phyloP scores from a whole-genome alignment of 2,113 vertebrate genomes.

The Isichthys henryi region DNA sequence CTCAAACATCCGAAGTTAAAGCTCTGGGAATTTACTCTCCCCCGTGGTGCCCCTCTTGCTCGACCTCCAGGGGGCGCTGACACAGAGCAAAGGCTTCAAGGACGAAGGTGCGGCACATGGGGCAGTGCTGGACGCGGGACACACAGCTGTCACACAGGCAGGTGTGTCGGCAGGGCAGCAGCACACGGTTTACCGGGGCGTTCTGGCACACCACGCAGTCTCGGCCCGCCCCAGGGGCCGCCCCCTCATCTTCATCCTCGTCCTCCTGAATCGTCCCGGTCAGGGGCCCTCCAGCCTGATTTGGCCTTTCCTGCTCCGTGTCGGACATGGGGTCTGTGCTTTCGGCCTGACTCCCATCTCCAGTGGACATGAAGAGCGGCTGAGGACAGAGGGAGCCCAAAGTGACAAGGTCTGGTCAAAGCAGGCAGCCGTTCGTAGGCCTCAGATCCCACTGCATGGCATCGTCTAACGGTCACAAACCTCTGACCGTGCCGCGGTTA shows the following conservation, averaged over 20 bases:
- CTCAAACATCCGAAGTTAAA: not conserved
- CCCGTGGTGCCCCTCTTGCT: not conserved
- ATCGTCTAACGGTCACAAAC: not conserved
- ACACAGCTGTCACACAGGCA: slow-evolving; percentile 82
- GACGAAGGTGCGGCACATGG: slow-evolving; percentile 86
- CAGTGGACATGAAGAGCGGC: slow-evolving; percentile 94
- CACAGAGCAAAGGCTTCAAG: slow-evolving; percentile 76
- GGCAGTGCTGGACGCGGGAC: slow-evolving; percentile 79
- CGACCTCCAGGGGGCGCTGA: not conserved
- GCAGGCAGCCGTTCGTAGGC: not conserved
- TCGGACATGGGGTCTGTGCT: not conserved
- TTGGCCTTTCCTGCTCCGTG: not conserved
- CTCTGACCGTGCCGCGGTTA: not conserved
- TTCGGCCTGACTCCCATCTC: slow-evolving; percentile 29
- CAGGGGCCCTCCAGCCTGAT: not conserved
- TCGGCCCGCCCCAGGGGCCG: slow-evolving; percentile 54
- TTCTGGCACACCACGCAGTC: slow-evolving; percentile 97
- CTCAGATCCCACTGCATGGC: not conserved
- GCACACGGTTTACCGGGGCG: slow-evolving; percentile 75
- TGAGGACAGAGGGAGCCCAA: slow-evolving; percentile 42
- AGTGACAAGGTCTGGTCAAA: slow-evolving; percentile 8
- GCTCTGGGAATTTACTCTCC: not conserved
- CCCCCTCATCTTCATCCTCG: slow-evolving; percentile 47
- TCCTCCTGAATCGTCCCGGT: slow-evolving; percentile 34
- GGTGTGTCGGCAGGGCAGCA: slow-evolving; percentile 86